Base-by-base conservation (phyloP, 1,140 invertebrate genomes). In the Geopemphigus sp. region DNA sequence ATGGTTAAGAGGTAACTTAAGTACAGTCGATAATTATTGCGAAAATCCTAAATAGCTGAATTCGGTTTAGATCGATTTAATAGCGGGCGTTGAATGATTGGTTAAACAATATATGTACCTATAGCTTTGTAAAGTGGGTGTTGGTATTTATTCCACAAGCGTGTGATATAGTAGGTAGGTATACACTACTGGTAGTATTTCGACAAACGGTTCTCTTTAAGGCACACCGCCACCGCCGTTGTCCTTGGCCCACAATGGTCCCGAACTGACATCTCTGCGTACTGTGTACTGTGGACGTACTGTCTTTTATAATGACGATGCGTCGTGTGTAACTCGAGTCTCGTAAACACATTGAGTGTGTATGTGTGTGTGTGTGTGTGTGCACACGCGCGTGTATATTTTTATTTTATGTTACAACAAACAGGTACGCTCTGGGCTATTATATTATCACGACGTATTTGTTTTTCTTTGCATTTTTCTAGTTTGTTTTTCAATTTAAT, bases 201-300 rank as follows among this genome's bases (percentile, higher is more conserved):
- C 56, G 56, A 26, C 10, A 24, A 59, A 59, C 56, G 56, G 56
- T 59, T 59, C 56, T 59, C 56, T 59, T 14, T 57, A 8, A 1
- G 11, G 24, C 12, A 8, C 12, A 15, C 24, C 57, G 57, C 24
- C 12, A 15, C 24, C 57, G 57, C 24, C 24, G 57, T 63, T 15
- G 59, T 29, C 59, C 59, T 63, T 63, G 59, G 59, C 59, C 59
- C 29, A 63, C 59, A 63, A 29, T 32, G 17, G 29, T 63, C 26
- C 19, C 61, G 10, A 17, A 15, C 8, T 26, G 61, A 10, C 3
- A 11, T 63, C 17, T 61, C 17, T 19, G 26, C 8, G n/a, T n/a
- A n/a, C n/a, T n/a, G 24, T 15, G 24, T 24, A 32, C 61, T 8
- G 56, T 8, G 8, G 2, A 22, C 56, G n/a, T 57, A 57, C 29